phyloP scores from a whole-genome alignment of 2,797 vertebrate species.

The Mergus octosetaceus region DNA sequence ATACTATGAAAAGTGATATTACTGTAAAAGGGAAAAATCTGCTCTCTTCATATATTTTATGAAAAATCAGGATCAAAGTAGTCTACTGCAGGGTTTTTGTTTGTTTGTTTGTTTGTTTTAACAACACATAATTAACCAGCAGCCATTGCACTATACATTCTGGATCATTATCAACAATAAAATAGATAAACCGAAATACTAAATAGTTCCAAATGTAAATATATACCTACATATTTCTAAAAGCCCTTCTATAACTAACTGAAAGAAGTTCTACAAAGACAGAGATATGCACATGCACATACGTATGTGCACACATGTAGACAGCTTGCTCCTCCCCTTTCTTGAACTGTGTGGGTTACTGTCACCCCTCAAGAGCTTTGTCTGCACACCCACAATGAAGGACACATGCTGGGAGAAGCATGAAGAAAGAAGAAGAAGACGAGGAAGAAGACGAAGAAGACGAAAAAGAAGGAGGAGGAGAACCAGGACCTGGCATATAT shows the following conservation, averaged over 20 bases:
- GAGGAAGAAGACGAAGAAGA: too few relatives aligned
- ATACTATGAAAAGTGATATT: background rate
- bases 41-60: background rate
- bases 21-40: background rate
- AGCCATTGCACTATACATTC: background rate
- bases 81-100: background rate
- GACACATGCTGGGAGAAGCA: background rate
- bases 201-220: background rate
- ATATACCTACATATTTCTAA: background rate
- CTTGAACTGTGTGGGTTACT: too few relatives aligned
- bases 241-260: background rate
- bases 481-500: too few relatives aligned
- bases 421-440: too few relatives aligned
- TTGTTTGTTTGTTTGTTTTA: background rate
- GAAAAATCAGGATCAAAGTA: background rate
- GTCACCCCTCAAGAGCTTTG: background rate
- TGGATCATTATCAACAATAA: background rate
- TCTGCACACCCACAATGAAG: background rate
- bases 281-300: background rate
- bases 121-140: background rate
- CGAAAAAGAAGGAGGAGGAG: too few relatives aligned
- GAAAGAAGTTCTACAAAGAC: background rate
- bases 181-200: background rate
- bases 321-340: rapidly evolving
- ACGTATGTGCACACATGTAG: background rate